phyloP scores from a whole-genome alignment of 2,888 invertebrate genomes.

The Cacoxenus indagator region DNA sequence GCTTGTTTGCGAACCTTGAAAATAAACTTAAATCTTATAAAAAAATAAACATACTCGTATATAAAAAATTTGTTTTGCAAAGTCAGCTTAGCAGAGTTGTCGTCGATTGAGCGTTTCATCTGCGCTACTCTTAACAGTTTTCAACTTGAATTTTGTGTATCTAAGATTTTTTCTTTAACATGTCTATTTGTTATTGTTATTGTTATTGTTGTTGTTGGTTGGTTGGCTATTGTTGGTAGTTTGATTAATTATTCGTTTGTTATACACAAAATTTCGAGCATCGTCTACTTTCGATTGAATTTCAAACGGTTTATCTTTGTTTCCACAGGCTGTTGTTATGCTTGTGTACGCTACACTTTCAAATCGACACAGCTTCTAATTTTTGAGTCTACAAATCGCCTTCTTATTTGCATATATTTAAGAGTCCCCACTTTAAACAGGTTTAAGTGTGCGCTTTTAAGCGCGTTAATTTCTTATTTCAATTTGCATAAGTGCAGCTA shows the following conservation, averaged over 20 bases:
- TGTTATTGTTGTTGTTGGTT: not conserved
- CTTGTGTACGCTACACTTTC: not conserved
- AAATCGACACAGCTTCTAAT: not conserved
- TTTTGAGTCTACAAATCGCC: not conserved
- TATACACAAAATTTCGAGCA: not conserved
- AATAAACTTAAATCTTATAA: not conserved
- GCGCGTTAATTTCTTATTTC: conserved; percentile 46
- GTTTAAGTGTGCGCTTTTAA: conserved; percentile 37
- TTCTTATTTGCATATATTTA: conserved; percentile 52
- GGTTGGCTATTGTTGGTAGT: not conserved
- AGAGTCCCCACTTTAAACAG: conserved; percentile 37
- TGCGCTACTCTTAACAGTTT: not conserved
- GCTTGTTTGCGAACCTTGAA: conserved; percentile 6
- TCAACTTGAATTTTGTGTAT: not conserved
- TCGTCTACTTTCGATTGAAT: not conserved
- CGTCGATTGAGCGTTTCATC: not conserved
- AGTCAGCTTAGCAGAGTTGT: conserved; percentile 12
- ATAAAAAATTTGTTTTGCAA: conserved; percentile 32
- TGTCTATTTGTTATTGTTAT: not conserved
- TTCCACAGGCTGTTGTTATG: not conserved
- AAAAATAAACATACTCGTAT: conserved; percentile 1
- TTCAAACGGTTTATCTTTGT: not conserved
- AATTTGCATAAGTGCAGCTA: conserved; percentile 1
- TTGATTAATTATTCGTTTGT: not conserved
- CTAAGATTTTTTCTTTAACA: conserved; percentile 3